Base-by-base conservation (phyloP, 1,140 invertebrate species). In the Fopius arisanus region DNA sequence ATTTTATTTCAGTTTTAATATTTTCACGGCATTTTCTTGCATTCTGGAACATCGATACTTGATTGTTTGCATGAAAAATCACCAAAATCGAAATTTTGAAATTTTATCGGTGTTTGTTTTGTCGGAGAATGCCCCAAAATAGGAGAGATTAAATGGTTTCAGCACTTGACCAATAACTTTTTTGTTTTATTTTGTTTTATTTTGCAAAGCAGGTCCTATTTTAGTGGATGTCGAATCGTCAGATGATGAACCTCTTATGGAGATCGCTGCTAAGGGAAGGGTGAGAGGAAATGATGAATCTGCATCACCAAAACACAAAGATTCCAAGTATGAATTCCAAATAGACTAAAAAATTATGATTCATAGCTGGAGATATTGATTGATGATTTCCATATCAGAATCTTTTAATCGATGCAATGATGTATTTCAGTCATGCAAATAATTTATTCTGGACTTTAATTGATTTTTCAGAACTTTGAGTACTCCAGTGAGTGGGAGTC, bases 181-280 rank as follows among this genome's bases (percentile, higher is more conserved):
- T 83, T 82, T 68, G 40, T 65, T 74, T 51, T 51, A 74, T 59
- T 65, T 77, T 74, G 43, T 71, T 54, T 70, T 16, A 26, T 43
- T 26, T 73, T 59, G 28, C 5, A 23, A 76, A 75, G 71, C 76
- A 87, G 85, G 85, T 81, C 86, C 86, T 77, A 86, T 87, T 78
- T 81, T 87, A 62, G 85, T 88, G 68, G 88, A 88, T 75, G 85
- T 88, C 68, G 91, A 92, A 78, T 94, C 93, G 26, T 94, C 94
- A 77, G 94, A 94, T 78, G 94, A 94, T 83, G 93, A 65, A 84
- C 93, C 93, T 62, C 87, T 94, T 23, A 93, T 93, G 77, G 92
- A 93, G 79, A 89, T 91, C 33, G 89, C 90, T 9, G 93, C 91
- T 62, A 94, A 94, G 86, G 90, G 82, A 73, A 87, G 83, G 82